Conservation (phyloP, 2,888 invertebrate species). For the Drosophila helvetica region DNA sequence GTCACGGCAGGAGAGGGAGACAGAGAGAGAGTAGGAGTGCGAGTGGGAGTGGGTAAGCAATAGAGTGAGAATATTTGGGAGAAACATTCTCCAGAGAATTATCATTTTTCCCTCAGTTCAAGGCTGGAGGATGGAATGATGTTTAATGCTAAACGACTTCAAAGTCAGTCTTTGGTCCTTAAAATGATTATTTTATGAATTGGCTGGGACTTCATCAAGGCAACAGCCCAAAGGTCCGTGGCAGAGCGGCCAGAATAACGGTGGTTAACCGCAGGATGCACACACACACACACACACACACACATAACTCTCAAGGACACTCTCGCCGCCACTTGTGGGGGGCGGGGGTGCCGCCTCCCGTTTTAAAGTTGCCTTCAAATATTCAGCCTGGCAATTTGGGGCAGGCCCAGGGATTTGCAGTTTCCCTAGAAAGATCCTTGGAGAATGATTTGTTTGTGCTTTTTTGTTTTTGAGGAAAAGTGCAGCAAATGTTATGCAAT, state of each 20-base stretch:
- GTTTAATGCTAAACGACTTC: conserved; percentile 27
- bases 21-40: background rate
- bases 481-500: conserved; percentile 59
- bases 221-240: conserved; percentile 4
- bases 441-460: too few relatives aligned
- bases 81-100: background rate
- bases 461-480: too few relatives aligned
- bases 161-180: conserved; percentile 38
- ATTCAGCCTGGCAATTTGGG: conserved; percentile 47
- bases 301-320: conserved; percentile 22
- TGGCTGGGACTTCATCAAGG: conserved; percentile 55
- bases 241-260: conserved; percentile 35
- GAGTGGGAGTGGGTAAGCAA: too few relatives aligned
- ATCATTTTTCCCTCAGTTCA: background rate
- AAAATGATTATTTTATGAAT: conserved; percentile 63
- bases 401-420: conserved; percentile 47
- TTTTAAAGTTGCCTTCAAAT: conserved; percentile 39
- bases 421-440: conserved; percentile 45
- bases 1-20: background rate
- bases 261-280: conserved; percentile 55
- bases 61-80: background rate
- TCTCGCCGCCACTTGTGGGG: conserved; percentile 14
- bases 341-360: conserved; percentile 4
- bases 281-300: background rate
- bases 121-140: background rate